These are phyloP conservation scores for Meiosimyza decipiens DNA, from an alignment of 2,888 invertebrate species.

Conservation along the genomic window DNA sequence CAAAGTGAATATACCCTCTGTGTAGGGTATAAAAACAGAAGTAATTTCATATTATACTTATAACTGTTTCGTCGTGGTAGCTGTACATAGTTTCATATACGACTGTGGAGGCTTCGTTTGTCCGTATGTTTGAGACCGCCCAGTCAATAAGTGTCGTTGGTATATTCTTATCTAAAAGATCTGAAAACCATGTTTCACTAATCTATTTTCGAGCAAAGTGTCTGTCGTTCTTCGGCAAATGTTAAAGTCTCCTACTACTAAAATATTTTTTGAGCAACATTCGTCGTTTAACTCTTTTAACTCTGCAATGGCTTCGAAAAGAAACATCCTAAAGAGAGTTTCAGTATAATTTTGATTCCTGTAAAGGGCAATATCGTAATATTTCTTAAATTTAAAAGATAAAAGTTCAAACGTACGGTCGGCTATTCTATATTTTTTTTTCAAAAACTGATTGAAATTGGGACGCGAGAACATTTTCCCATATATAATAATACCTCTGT, in stretches of 20 bases:
- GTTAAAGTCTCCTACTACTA: slow-evolving; percentile 25
- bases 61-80: slow-evolving; percentile 25
- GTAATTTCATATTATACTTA: slow-evolving; percentile 1
- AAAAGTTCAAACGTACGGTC: background rate
- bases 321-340: background rate
- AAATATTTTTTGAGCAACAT: slow-evolving; percentile 18
- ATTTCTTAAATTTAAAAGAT: background rate
- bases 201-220: background rate
- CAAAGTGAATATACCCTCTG: no score
- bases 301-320: background rate
- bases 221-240: slow-evolving; percentile 7
- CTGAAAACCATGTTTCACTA: slow-evolving; percentile 1
- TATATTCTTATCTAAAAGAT: background rate
- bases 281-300: slow-evolving; percentile 3
- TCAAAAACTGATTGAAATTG: no score
- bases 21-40: no score
- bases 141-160: slow-evolving; percentile 29
- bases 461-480: background rate
- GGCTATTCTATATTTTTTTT: no score
- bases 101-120: background rate
- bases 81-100: slow-evolving; percentile 18
- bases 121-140: slow-evolving; percentile 17
- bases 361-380: background rate
- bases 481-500: slow-evolving; percentile 24
- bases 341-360: background rate